Evolutionary conservation across 2,113 vertebrate species (phyloP).

Genomic region (Collichthys lucidus): DNA sequence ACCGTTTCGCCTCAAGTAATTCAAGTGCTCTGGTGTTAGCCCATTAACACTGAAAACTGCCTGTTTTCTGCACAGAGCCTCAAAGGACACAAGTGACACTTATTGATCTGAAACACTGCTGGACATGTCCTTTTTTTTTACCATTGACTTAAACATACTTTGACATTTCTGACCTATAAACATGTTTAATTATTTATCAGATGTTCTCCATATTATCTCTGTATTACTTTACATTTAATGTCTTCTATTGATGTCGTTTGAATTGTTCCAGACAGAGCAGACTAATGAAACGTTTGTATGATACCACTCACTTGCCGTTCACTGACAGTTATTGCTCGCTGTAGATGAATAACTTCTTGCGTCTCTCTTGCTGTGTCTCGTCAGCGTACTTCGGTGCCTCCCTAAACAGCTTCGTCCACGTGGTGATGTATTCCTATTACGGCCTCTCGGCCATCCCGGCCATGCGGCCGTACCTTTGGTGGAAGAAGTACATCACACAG

Average conservation of each 20-base stretch:
- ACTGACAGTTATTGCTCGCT: background rate
- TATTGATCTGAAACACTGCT: constrained; percentile 11
- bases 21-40: constrained; percentile 46
- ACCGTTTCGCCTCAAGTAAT: constrained; percentile 62
- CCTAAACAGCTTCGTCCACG: constrained; percentile 96
- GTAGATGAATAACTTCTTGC: constrained; percentile 19
- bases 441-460: constrained; percentile 93
- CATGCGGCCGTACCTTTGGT: constrained; percentile 96
- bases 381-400: constrained; percentile 95
- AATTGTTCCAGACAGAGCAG: background rate
- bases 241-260: too few species aligned
- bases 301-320: background rate
- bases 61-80: constrained; percentile 24
- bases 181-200: constrained; percentile 24
- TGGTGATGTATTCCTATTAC: constrained; percentile 99
- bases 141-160: background rate
- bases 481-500: constrained; percentile 99
- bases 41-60: constrained; percentile 37
- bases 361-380: constrained; percentile 38
- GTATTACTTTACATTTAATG: constrained; percentile 2
- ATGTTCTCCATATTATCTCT: constrained; percentile 7
- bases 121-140: background rate
- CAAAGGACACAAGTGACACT: constrained; percentile 36
- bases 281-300: background rate
- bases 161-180: background rate